Conservation (phyloP, 2,888 invertebrate genomes). For the Macaria notata region DNA sequence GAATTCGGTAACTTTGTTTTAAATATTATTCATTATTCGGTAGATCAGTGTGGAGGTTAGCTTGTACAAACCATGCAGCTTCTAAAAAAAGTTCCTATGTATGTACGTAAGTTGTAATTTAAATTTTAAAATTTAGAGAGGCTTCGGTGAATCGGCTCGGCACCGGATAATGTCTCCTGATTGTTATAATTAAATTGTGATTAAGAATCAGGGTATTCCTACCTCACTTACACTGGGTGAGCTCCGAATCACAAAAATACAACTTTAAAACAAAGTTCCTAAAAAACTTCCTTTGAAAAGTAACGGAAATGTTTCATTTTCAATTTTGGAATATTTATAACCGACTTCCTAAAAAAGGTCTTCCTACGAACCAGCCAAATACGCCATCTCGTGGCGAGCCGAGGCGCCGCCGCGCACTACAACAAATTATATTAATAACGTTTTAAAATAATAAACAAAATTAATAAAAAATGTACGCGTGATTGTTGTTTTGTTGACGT, state of each 20-base stretch:
- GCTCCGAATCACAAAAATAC: constrained; percentile 24
- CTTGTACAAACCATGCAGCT: constrained; percentile 83
- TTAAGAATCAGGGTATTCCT: constrained; percentile 70
- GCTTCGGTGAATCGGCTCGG: constrained; percentile 60
- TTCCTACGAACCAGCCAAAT: constrained; percentile 67
- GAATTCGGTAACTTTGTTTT: constrained; percentile 63
- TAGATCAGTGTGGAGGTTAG: constrained; percentile 81
- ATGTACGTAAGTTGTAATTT: constrained; percentile 81
- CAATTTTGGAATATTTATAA: constrained; percentile 13
- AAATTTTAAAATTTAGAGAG: constrained; percentile 75
- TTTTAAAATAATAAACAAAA: constrained; percentile 79
- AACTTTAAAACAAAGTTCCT: constrained; percentile 47
- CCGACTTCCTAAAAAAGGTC: constrained; percentile 67
- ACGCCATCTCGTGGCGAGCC: constrained; percentile 46
- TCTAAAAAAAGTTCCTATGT: constrained; percentile 83
- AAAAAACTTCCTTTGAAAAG: constrained; percentile 41
- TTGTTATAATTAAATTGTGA: constrained; percentile 61
- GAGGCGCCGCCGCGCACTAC: constrained; percentile 64
- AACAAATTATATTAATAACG: constrained; percentile 82
- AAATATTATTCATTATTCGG: constrained; percentile 68
- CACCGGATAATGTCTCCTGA: constrained; percentile 53
- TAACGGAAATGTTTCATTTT: constrained; percentile 23
- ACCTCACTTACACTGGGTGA: constrained; percentile 40
- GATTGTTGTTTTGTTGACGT: constrained; percentile 51
- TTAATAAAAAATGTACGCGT: constrained; percentile 77